phyloP scores from a whole-genome alignment of 1,140 invertebrate genomes.

The Diploscapter pachys region DNA sequence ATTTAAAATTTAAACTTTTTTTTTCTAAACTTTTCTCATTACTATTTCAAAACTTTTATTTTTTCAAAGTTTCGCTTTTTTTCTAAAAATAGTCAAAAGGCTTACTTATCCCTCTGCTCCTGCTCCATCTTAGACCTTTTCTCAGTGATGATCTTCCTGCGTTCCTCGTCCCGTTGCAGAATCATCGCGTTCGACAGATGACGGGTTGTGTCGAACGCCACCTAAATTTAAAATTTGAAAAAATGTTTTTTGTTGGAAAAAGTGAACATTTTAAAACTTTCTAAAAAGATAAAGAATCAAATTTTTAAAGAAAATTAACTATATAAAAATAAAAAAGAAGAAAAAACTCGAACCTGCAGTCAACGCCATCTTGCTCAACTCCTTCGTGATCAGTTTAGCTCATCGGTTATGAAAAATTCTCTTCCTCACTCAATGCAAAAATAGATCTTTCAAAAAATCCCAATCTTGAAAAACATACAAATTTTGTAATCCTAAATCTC shows the following conservation, averaged over 20 bases:
- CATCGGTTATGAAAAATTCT: constrained; percentile 1
- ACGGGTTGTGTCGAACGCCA: constrained; percentile 31
- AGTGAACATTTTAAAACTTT: neutral
- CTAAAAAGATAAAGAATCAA: neutral
- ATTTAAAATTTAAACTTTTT: too few relatives aligned
- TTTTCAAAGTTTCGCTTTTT: too few relatives aligned
- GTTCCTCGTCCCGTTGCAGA: constrained; percentile 4
- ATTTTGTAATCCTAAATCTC: too few relatives aligned
- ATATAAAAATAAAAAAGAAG: neutral
- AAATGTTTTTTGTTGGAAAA: constrained; percentile 6
- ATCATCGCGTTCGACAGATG: constrained; percentile 27
- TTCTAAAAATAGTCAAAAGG: neutral
- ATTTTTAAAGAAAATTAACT: neutral
- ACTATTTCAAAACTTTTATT: too few relatives aligned
- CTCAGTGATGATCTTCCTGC: constrained; percentile 13
- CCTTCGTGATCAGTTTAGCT: neutral
- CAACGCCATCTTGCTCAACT: neutral
- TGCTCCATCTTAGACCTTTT: constrained; percentile 13
- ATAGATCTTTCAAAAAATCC: neutral
- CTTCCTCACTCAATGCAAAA: neutral
- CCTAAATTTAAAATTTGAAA: neutral
- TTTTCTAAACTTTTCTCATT: too few relatives aligned
- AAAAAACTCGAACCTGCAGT: constrained; percentile 11
- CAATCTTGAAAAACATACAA: neutral
- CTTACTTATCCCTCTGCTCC: constrained; percentile 19